Evolutionary conservation across 2,888 invertebrate species (phyloP).

Genomic region (Harpagoxenus sublaevis): DNA sequence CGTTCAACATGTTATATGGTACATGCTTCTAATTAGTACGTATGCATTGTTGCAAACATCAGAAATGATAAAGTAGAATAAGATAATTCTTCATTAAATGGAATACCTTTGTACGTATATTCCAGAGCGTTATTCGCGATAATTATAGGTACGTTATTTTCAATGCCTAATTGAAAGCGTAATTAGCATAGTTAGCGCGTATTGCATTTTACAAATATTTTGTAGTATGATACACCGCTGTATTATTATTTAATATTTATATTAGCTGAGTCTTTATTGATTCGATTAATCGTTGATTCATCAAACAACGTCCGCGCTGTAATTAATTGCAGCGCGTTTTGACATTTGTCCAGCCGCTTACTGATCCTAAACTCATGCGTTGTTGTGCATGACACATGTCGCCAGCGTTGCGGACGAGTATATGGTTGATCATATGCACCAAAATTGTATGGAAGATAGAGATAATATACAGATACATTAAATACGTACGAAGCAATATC

Average conservation of each 20-base stretch:
- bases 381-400: conserved; percentile 40
- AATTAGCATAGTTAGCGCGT: conserved; percentile 15
- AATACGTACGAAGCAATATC: not conserved
- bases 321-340: conserved; percentile 39
- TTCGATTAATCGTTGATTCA: conserved; percentile 33
- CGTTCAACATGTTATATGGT: not conserved
- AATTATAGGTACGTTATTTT: conserved; percentile 7
- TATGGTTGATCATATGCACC: not conserved
- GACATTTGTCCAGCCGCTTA: conserved; percentile 36
- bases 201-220: conserved; percentile 16
- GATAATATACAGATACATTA: not conserved
- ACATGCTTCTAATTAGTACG: conserved; percentile 6
- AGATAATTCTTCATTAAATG: conserved; percentile 25
- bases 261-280: conserved; percentile 9
- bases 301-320: conserved; percentile 10
- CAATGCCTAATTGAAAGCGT: conserved; percentile 18
- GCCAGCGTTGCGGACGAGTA: not conserved
- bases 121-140: not conserved
- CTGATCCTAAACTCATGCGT: not conserved
- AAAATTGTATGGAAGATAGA: conserved; percentile 28
- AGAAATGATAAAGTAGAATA: conserved; percentile 13
- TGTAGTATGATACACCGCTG: not conserved
- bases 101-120: not conserved
- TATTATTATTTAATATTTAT: conserved; percentile 19
- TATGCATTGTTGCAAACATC: not conserved